phyloP scores from a whole-genome alignment of 2,888 invertebrate genomes.

The Carcina quercana region DNA sequence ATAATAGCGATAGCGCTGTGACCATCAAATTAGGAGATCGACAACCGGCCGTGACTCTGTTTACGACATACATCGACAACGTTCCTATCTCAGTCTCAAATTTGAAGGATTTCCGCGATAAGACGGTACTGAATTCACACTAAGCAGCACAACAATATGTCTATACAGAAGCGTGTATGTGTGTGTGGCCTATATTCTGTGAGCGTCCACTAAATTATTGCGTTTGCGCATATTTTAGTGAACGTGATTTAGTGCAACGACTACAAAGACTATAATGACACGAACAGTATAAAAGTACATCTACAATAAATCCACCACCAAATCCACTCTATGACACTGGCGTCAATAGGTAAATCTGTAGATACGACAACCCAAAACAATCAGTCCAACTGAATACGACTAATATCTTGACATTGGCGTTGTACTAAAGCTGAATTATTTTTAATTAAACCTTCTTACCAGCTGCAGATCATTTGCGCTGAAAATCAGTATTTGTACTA shows the following conservation, averaged over 20 bases:
- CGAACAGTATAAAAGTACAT: too few relatives aligned
- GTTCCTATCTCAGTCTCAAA: constrained; percentile 38
- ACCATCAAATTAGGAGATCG: constrained; percentile 69
- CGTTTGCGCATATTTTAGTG: constrained; percentile 36
- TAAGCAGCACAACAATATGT: constrained; percentile 17
- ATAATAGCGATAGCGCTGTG: constrained; percentile 44
- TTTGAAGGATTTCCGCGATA: constrained; percentile 60
- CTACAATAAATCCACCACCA: too few relatives aligned
- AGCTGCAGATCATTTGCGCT: too few relatives aligned
- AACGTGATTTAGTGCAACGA: constrained; percentile 46
- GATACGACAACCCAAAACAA: too few relatives aligned
- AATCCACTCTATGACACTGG: too few relatives aligned
- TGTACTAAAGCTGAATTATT: too few relatives aligned
- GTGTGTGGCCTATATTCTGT: constrained; percentile 30
- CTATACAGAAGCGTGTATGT: constrained; percentile 10
- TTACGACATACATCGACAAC: constrained; percentile 39
- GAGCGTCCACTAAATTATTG: constrained; percentile 23
- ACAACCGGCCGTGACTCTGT: constrained; percentile 68
- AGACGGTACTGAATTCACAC: constrained; percentile 44
- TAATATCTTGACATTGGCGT: too few relatives aligned
- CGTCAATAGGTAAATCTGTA: too few relatives aligned
- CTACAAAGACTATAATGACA: too few relatives aligned
- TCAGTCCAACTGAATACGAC: too few relatives aligned
- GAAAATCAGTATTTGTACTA: too few relatives aligned
- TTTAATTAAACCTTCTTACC: too few relatives aligned